Base-by-base conservation (phyloP, 2,888 invertebrate genomes). In the Odontocerum albicorne region DNA sequence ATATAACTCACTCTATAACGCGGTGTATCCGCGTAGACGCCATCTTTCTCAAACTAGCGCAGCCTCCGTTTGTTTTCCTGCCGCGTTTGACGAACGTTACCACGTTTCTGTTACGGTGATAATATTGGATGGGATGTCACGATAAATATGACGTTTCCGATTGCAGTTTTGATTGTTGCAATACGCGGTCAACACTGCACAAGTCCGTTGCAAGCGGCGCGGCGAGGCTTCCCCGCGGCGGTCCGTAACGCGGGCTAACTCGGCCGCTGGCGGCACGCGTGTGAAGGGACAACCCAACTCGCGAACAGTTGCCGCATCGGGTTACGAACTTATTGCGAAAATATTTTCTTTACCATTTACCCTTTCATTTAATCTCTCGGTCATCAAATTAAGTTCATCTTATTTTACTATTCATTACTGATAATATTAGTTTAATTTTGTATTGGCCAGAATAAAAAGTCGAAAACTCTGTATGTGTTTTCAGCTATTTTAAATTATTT, bases 221-320 rank as follows among this genome's bases (percentile, higher is more conserved):
- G n/a, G n/a, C n/a, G n/a, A n/a, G n/a, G n/a, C 63, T 70, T 69
- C 71, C 70, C 67, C 66, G 50, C 46, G 50, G 51, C 51, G 42
- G 46, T 32, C 51, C 62, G 62, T 44, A 50, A 27, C 57, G 59
- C 61, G 58, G 63, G 46, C 54, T 66, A 62, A 64, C 65, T 71
- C 72, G 73, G 74, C 70, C 72, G 73, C 70, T 60, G 59, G 61
- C 52, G 35, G 54, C 57, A 64, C 65, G 72, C 76, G 77, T 61
- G 60, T 61, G 56, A 45, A 17, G 39, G 49, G 36, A 31, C 19
- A 40, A 46, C 44, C 49, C 44, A 31, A 22, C 49, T 13, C 35
- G 22, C 44, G 19, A 20, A 22, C 20, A 32, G 60, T 60, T 55
- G 53, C 57, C 57, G 40, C 50, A 53, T 59, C 55, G 35, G 8